Conservation (phyloP, 1,140 invertebrate genomes). For the Cheumatopsyche charites region DNA sequence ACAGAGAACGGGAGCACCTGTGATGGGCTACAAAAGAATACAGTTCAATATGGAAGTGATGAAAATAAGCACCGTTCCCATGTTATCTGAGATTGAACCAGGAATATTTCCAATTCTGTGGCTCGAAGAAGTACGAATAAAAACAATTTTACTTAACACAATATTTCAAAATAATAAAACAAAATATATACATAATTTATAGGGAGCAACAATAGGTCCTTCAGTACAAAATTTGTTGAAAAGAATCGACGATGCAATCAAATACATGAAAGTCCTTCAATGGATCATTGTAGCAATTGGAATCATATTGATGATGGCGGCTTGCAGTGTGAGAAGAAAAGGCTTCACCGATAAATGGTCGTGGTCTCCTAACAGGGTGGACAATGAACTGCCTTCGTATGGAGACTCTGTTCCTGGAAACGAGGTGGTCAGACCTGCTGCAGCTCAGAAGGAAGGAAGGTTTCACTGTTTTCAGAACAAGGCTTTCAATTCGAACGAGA, state of each 20-base stretch:
- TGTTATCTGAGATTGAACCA: constrained; percentile 56
- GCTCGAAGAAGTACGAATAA: constrained; percentile 61
- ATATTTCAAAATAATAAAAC: not conserved
- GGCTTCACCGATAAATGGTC: constrained; percentile 23
- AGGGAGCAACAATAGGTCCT: constrained; percentile 55
- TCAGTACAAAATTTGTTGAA: constrained; percentile 51
- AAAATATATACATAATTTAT: not conserved
- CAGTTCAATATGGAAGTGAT: constrained; percentile 63
- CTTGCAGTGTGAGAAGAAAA: constrained; percentile 37
- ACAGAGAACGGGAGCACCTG: constrained; percentile 61
- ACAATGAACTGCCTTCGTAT: constrained; percentile 29
- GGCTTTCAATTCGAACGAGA: constrained; percentile 37
- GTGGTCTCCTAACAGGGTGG: constrained; percentile 32
- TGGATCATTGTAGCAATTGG: constrained; percentile 54
- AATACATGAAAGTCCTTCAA: constrained; percentile 52
- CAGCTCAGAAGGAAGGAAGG: constrained; percentile 34
- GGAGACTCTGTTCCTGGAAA: constrained; percentile 17
- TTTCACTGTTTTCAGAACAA: constrained; percentile 32
- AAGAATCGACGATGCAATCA: constrained; percentile 51
- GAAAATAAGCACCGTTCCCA: constrained; percentile 51
- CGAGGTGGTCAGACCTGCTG: constrained; percentile 22
- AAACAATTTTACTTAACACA: not conserved
- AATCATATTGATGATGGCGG: constrained; percentile 46
- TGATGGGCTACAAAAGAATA: constrained; percentile 59
- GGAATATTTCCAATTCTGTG: constrained; percentile 63